Percentiles rank a stretch among this genome's conserved stretches.
phyloP scores from a whole-genome alignment of 2,113 vertebrate species.

The Zosterops pallidus region DNA sequence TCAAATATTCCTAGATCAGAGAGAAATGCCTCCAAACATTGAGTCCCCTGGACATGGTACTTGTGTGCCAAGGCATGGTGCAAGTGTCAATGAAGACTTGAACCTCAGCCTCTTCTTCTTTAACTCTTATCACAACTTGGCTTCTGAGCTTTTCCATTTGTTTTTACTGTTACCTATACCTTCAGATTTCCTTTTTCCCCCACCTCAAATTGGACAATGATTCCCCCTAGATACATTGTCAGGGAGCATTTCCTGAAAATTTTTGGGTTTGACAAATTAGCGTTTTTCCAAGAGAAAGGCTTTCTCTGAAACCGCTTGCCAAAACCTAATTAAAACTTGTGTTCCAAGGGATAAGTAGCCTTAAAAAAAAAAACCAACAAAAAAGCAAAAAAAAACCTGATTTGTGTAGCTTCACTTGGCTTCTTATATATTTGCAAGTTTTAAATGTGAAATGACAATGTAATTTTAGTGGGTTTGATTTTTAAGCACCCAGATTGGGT shows the following conservation, averaged over 20 bases:
- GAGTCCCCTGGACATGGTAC: background rate
- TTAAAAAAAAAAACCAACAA: background rate
- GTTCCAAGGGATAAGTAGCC: background rate
- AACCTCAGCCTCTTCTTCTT: background rate
- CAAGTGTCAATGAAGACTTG: background rate
- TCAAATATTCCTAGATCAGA: background rate
- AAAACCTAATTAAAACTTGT: constrained; percentile 43
- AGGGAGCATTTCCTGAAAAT: background rate
- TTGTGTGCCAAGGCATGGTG: background rate
- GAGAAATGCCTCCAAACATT: background rate
- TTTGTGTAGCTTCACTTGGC: background rate
- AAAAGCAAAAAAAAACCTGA: background rate
- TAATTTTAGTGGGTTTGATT: background rate
- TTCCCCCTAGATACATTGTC: background rate
- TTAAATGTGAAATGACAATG: background rate
- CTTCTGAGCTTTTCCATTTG: background rate
- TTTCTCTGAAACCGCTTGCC: background rate
- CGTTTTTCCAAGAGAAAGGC: background rate
- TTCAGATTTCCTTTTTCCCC: background rate
- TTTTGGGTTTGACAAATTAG: background rate
- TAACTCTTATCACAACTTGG: background rate
- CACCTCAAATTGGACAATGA: background rate
- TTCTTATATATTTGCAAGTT: background rate
- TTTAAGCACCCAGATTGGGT: background rate
- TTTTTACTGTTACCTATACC: background rate